phyloP scores from a whole-genome alignment of 2,113 vertebrate species.

The Rhinopithecus roxellana region DNA sequence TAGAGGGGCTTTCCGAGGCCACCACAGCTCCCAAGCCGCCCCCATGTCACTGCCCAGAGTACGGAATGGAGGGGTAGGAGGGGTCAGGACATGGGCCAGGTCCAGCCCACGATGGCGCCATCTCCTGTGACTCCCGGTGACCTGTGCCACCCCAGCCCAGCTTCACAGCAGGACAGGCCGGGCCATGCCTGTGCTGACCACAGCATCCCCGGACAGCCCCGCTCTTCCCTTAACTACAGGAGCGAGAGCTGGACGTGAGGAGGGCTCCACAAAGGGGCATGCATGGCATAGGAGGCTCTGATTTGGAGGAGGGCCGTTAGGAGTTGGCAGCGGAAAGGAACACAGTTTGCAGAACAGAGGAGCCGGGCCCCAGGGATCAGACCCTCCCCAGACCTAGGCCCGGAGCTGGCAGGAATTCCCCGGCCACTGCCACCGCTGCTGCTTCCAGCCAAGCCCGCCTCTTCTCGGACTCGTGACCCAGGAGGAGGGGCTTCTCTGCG shows the following conservation, averaged over 20 bases:
- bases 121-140: neutral
- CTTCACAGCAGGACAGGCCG: neutral
- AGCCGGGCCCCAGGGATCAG: neutral
- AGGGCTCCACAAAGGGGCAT: neutral
- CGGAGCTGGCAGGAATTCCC: neutral
- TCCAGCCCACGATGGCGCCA: fast-evolving
- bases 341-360: fast-evolving
- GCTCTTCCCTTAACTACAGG: neutral
- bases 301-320: too few species aligned
- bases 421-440: fast-evolving
- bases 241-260: neutral
- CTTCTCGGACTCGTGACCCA: neutral
- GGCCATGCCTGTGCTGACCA: neutral
- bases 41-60: fast-evolving
- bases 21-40: neutral
- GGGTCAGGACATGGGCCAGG: too few species aligned
- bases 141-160: neutral
- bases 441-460: neutral
- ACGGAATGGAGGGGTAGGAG: fast-evolving
- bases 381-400: neutral
- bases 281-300: too few species aligned
- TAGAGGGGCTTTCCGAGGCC: too few species aligned
- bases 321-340: neutral
- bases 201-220: fast-evolving
- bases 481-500: neutral